Base-by-base conservation (phyloP, 2,113 vertebrate genomes). In the Numida meleagris region DNA sequence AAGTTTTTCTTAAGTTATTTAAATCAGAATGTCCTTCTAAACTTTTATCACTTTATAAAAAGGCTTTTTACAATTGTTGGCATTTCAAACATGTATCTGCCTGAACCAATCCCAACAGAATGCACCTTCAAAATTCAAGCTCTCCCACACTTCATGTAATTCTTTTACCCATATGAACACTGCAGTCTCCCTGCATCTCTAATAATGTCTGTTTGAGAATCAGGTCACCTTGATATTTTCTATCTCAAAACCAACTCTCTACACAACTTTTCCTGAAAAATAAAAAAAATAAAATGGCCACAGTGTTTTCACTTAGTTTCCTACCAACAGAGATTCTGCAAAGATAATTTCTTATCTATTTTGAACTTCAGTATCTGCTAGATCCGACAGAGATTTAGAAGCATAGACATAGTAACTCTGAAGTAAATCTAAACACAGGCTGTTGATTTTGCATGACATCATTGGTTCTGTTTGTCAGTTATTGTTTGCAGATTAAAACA, bases 391-490 rank as follows among this genome's bases (percentile, higher is more conserved):
- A 90, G 51, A 85, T 61, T 94, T 79, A 75, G 20, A 10, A 84
- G 15, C 3, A 53, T 2, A 73, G 13, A 24, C 21, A 46, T 40
- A 51, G 48, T 55, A 85, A 91, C 82, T 84, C 74, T 89, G 65
- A 63, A 73, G 48, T 57, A 89, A 94, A 95, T 95, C 94, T 71
- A 94, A 89, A 68, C n/a, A 43, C 45, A 36, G 13, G 74, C 73
- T 93, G 46, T 94, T 93, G 78, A 87, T 84, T 93, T 89, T 91
- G 33, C 66, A 68, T 75, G 31, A 58, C 46, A 89, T 93, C n/a
- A 45, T 34, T 86, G n/a, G n/a, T 12, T 61, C 79, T 45, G 40
- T 73, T 86, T 90, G 6, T 34, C 45, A 77, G 45, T 74, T 88
- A 88, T 25, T 73, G 8, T 68, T 86, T 83, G 31, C 86, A 83